Percentiles rank a stretch among this genome's conserved stretches.
Conservation (phyloP, 1,140 invertebrate species). For the Drosophila subpulchrella region DNA sequence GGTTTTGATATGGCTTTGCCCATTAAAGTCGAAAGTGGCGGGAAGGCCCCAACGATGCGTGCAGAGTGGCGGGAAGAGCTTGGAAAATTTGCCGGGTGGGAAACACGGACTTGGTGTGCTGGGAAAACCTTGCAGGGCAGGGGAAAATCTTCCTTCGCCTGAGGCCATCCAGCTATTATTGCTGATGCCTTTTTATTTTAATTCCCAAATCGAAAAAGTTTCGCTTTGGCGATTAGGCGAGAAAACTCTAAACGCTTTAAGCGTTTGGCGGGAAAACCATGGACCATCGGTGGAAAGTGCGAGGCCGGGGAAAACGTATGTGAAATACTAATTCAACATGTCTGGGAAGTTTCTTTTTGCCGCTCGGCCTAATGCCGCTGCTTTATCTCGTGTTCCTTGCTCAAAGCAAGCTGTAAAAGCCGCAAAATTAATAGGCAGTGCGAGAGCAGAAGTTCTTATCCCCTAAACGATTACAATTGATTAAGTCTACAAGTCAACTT, state of each 20-base stretch:
- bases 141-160: conserved; percentile 18
- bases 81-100: not conserved
- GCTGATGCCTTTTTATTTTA: conserved; percentile 68
- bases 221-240: conserved; percentile 62
- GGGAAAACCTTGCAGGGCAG: not conserved
- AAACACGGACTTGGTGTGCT: not conserved
- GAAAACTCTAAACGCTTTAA: conserved; percentile 71
- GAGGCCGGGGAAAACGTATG: conserved; percentile 49
- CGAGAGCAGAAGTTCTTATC: conserved; percentile 9
- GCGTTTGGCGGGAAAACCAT: conserved; percentile 19
- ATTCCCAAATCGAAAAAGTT: conserved; percentile 82
- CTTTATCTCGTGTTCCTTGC: conserved; percentile 20
- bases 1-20: conserved; percentile 45
- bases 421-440: not conserved
- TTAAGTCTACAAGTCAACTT: conserved; percentile 61
- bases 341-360: conserved; percentile 63
- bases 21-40: conserved; percentile 46
- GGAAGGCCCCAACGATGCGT: conserved; percentile 54
- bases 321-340: conserved; percentile 75
- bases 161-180: conserved; percentile 36
- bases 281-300: not conserved
- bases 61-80: conserved; percentile 53
- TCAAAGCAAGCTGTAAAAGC: not conserved
- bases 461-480: conserved; percentile 72
- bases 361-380: not conserved